Base-by-base conservation (phyloP, 2,113 vertebrate genomes). In the Xiphophorus maculatus region DNA sequence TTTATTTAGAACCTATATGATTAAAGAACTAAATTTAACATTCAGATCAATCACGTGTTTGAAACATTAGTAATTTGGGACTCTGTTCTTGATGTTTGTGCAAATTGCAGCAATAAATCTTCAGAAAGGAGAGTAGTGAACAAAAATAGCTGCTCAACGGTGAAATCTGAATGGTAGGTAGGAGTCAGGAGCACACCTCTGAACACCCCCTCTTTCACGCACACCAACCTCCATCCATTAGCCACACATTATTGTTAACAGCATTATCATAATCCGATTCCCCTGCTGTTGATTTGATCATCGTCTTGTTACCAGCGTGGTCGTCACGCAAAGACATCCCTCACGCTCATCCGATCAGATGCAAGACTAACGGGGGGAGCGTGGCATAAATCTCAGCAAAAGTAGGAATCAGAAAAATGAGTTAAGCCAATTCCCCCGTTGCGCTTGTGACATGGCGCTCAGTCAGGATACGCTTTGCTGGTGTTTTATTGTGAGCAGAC, bases 201-300 rank as follows among this genome's bases (percentile, higher is more conserved):
- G 66, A 84, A 73, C 87, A 87, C 10, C 28, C 79, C 74, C 79
- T 85, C 74, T 83, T 88, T 90, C 87, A 84, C 86, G 87, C 90
- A 89, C 79, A 82, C 76, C 88, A 76, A 86, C 69, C 88, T 83
- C 77, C 88, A 83, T 88, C 88, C 91, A 92, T 94, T 94, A 93
- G 89, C 87, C 92, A 93, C 92, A 90, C 88, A 84, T 93, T 94
- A 91, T 84, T 91, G 89, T 87, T 91, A 94, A 95, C 92, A 87
- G 79, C 90, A 94, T 95, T 92, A 94, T 89, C 64, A 84, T 95
- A 94, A 95, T 94, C 70, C 11, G 27, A 92, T 94, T 94, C 72
- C 79, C 90, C 17, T 83, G 79, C 85, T 83, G 88, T 81, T 94
- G 88, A 93, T 94, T 90, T 51, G 88, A 94, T 93, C 91, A 92